Conservation (phyloP, 2,113 vertebrate species). For the Nothocercus nigrocapillus region DNA sequence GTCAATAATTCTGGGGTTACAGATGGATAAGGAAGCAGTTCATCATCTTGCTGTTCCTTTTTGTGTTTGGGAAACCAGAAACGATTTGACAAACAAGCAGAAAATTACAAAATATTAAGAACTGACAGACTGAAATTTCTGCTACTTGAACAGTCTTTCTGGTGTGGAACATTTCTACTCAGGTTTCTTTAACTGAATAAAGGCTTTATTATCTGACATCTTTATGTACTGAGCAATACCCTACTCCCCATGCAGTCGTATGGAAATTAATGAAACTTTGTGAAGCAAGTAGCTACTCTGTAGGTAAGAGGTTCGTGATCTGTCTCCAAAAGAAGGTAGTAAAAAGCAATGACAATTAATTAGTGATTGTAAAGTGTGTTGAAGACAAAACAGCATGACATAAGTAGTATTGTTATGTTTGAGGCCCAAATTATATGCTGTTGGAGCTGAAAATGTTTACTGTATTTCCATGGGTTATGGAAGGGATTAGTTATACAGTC, state of each 20-base stretch:
- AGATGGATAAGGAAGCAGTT: background rate
- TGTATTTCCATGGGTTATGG: background rate
- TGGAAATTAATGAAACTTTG: background rate
- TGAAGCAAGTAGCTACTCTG: background rate
- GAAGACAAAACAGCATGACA: constrained; percentile 5
- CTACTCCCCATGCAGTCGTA: background rate
- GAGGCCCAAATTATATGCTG: background rate
- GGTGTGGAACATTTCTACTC: background rate
- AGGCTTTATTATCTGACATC: background rate
- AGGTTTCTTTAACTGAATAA: background rate
- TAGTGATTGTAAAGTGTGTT: constrained; percentile 2
- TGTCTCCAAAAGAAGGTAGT: background rate
- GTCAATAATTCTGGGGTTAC: background rate
- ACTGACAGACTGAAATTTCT: background rate
- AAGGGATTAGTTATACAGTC: background rate
- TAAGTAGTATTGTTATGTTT: background rate
- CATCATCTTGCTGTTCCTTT: background rate
- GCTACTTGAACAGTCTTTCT: background rate
- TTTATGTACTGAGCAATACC: background rate
- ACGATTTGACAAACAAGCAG: background rate
- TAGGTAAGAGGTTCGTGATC: background rate
- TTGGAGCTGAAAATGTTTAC: background rate
- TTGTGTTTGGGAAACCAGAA: background rate
- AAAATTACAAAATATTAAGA: background rate
- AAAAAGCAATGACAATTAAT: constrained; percentile 15